Evolutionary conservation across 2,113 vertebrate genomes (phyloP), one percentile per base, ranked within the genome.

Genomic region (Pseudorectes ferrugineus): DNA sequence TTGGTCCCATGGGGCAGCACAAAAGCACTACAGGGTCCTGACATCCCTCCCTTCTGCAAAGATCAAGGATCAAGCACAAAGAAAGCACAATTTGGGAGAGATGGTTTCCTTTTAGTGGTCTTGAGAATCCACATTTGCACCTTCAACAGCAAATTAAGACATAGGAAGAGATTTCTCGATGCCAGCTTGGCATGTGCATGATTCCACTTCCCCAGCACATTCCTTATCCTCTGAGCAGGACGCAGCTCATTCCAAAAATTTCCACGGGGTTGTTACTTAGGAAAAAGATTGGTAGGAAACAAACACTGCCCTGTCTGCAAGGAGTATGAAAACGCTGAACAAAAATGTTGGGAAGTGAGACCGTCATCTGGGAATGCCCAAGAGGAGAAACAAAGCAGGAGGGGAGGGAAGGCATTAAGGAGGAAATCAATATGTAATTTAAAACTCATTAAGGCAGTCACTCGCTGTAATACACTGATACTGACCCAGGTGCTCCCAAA

Each of bases 381-480:
- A 24, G 71, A 71, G 26, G 52, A 76, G 70, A 48, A 94, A 45
- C n/a, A 78, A 90, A 93, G 77, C 43, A 25, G 23, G 35, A 46
- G 29, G 23, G 38, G 57, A 89, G 66, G 62, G 89, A 79, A 85
- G n/a, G 49, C 38, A 35, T 43, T 75, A 52, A 65, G 75, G 19
- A 70, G 45, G 67, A 68, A 88, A 95, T 94, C 88, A 49, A 94
- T 94, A 93, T 1, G 59, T 85, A 83, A 94, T 96, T 95, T 92
- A 66, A 88, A 95, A 55, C 71, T 85, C 75, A 94, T 85, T 83
- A 88, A 58, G 88, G 49, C 16, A n/a, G 20, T 75, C 70, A 35
- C 28, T 52, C n/a, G 28, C 42, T 68, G 59, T 65, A 93, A 94
- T 54, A 78, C 38, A 73, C 58, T 83, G 21, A 46, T 70, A 45